phyloP scores from a whole-genome alignment of 1,140 invertebrate genomes.

The Kradibia gibbosae region DNA sequence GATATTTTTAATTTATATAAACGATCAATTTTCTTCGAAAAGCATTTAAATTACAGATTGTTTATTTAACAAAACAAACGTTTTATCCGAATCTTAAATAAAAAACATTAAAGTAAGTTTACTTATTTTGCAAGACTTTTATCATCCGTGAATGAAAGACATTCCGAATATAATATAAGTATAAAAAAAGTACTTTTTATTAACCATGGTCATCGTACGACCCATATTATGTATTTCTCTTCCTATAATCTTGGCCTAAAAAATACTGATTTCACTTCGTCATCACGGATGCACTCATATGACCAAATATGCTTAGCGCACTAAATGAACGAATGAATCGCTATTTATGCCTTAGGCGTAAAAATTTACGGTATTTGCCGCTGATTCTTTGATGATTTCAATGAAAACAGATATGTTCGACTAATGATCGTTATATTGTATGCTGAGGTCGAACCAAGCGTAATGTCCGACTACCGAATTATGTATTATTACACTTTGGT shows the following conservation, averaged over 20 bases:
- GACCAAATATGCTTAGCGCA: not conserved
- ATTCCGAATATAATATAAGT: not conserved
- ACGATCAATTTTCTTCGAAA: not conserved
- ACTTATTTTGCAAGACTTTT: not conserved
- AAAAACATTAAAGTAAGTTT: not conserved
- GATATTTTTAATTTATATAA: too few relatives aligned
- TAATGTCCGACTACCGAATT: slow-evolving; percentile 33
- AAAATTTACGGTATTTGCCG: not conserved
- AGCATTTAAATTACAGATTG: not conserved
- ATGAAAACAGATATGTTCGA: not conserved
- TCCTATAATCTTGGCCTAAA: not conserved
- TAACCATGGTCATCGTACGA: not conserved
- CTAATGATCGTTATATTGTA: slow-evolving; percentile 11
- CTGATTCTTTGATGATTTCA: not conserved
- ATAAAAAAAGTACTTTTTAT: not conserved
- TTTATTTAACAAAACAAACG: not conserved
- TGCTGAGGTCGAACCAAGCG: not conserved
- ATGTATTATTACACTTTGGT: not conserved
- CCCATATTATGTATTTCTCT: not conserved
- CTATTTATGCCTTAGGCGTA: not conserved
- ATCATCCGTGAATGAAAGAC: not conserved
- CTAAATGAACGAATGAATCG: not conserved
- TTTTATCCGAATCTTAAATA: not conserved
- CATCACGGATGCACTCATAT: not conserved
- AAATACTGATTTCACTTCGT: not conserved